Percentiles rank a stretch among this genome's conserved stretches.
These are phyloP conservation scores for Mnemiopsis leidyi DNA, from an alignment of 37 sponge, comb jelly and placozoan genomes.

Conservation along the genomic window DNA sequence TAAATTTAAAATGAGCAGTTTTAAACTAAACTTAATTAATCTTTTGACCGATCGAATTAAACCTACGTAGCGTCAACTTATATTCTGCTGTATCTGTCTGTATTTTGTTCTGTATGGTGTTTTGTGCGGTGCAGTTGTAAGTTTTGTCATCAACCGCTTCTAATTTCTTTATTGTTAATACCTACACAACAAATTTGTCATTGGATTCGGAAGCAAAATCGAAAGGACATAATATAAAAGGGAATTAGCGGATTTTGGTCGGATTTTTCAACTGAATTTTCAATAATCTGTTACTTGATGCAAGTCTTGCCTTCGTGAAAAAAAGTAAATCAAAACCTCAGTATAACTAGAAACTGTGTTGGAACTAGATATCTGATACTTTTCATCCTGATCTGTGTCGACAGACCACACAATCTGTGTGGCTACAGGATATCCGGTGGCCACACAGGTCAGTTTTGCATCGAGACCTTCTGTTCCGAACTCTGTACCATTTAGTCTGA, in stretches of 20 bases:
- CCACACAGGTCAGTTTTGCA: constrained; percentile 5
- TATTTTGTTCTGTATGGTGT: neutral
- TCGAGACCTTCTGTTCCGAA: neutral
- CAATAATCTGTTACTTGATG: no score
- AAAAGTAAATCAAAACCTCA: neutral
- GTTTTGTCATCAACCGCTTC: neutral
- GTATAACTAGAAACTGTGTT: neutral
- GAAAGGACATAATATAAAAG: no score
- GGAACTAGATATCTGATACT: neutral
- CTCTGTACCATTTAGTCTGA: neutral
- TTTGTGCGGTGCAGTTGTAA: neutral
- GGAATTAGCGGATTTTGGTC: no score
- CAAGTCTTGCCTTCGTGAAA: no score
- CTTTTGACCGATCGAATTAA: no score
- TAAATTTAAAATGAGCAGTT: no score
- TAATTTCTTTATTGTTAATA: constrained; percentile 3
- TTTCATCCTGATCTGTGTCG: neutral
- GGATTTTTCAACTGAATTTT: no score
- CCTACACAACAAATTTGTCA: neutral
- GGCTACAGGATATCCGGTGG: constrained; percentile 2
- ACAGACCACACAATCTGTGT: neutral
- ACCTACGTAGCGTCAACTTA: neutral
- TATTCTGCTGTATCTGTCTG: neutral
- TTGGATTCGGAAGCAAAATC: neutral
- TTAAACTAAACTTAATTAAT: neutral